A percentile compares a stretch with the other conserved stretches of the same genome.
phyloP scores from a whole-genome alignment of 2,797 vertebrate genomes.

The Falco naumanni region DNA sequence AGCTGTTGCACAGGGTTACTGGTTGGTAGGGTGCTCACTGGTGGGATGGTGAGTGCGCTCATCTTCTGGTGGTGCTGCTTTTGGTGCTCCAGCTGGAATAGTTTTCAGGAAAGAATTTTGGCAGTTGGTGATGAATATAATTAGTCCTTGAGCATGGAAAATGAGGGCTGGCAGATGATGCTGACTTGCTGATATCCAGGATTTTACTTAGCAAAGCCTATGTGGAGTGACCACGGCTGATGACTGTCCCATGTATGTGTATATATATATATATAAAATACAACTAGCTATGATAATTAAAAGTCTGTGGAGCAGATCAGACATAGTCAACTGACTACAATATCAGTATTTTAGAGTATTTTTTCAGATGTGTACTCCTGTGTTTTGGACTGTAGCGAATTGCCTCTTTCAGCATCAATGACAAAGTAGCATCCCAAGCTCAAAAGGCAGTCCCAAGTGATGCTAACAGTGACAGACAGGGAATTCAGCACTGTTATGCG shows the following conservation, averaged over 20 bases:
- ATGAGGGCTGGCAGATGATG: not conserved
- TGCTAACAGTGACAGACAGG: not conserved
- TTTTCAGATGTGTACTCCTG: not conserved
- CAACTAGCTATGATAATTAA: not conserved
- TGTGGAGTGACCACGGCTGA: not conserved
- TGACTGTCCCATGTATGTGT: not conserved
- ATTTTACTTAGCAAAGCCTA: not conserved
- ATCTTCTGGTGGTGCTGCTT: not conserved
- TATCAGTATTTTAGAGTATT: not conserved
- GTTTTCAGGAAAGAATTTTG: not conserved
- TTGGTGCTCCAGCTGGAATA: not conserved
- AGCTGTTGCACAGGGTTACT: not conserved
- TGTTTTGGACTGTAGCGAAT: not conserved
- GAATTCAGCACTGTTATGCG: not conserved
- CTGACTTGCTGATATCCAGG: not conserved
- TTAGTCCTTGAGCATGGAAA: not conserved
- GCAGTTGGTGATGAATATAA: not conserved
- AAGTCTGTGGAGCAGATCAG: not conserved
- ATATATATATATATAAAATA: not conserved
- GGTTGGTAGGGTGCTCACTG: not conserved
- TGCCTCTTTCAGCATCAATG: not conserved
- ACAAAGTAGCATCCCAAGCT: not conserved
- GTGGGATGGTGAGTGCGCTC: not conserved
- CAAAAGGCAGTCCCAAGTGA: not conserved
- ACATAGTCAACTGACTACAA: not conserved